Evolutionary conservation across 2,888 invertebrate species (phyloP).

Genomic region (Xanthia togata): DNA sequence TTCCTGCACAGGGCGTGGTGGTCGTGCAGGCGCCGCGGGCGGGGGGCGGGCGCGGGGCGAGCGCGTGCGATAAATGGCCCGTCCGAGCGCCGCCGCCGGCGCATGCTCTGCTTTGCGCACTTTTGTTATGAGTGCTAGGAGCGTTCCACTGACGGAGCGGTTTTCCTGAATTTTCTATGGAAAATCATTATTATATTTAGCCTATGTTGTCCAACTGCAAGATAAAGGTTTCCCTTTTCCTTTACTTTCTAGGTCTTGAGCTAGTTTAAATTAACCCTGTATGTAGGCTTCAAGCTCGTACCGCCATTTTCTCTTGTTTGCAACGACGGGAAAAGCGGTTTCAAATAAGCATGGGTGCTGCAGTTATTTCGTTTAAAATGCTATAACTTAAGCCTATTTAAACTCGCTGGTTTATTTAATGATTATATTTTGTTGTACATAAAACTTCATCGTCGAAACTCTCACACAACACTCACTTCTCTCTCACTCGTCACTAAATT

Average conservation of each 20-base stretch:
- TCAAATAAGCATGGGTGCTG: background rate
- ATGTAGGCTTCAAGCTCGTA: background rate
- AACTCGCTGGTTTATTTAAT: background rate
- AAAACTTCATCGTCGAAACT: too few species aligned
- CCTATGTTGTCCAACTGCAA: background rate
- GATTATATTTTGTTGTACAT: too few species aligned
- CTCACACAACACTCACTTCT: too few species aligned
- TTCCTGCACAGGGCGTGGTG: conserved; percentile 82
- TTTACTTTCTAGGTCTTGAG: background rate
- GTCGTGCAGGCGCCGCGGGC: conserved; percentile 78
- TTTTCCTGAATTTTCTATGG: conserved; percentile 25
- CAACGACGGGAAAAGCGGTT: background rate
- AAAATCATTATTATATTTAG: background rate
- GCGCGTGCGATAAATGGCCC: conserved; percentile 82
- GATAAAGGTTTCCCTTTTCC: background rate
- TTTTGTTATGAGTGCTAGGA: conserved; percentile 54
- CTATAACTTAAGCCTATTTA: too few species aligned
- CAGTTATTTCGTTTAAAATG: too few species aligned
- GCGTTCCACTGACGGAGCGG: conserved; percentile 45
- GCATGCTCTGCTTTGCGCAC: conserved; percentile 80
- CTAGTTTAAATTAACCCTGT: background rate
- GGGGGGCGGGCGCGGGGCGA: conserved; percentile 76
- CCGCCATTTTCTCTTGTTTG: background rate
- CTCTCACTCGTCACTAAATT: too few species aligned
- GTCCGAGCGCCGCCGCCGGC: conserved; percentile 79